These are phyloP conservation scores for Cheirogaleus major DNA, from an alignment of 2,797 vertebrate species.

Conservation along the genomic window DNA sequence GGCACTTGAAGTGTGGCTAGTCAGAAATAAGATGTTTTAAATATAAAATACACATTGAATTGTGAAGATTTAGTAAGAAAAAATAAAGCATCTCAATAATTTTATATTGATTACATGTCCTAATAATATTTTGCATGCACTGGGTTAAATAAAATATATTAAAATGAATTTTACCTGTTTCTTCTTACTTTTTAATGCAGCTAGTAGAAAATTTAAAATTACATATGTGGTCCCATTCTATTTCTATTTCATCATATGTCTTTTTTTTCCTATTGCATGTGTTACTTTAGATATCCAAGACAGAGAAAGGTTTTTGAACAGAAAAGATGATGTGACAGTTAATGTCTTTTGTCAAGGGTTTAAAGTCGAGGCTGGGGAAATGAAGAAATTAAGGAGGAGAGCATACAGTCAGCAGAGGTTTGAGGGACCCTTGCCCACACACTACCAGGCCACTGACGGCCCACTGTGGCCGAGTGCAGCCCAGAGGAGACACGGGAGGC, in stretches of 20 bases:
- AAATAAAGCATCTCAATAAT: background rate
- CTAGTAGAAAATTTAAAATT: background rate
- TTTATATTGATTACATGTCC: background rate
- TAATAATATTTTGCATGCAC: background rate
- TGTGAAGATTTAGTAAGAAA: slow-evolving; percentile 10
- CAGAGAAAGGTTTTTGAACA: background rate
- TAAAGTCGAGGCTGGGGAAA: background rate
- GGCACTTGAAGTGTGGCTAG: background rate
- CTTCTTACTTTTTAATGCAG: background rate
- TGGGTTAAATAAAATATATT: slow-evolving; percentile 27
- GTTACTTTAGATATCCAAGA: background rate
- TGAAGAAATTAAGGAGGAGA: background rate
- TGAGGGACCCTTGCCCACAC: background rate
- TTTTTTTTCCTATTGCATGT: background rate
- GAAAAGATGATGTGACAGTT: background rate
- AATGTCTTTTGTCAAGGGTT: background rate
- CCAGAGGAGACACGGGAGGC: background rate
- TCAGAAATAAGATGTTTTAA: background rate
- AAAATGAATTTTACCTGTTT: background rate
- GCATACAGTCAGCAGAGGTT: background rate
- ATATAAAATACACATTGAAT: background rate
- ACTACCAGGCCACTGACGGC: background rate
- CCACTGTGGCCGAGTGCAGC: background rate
- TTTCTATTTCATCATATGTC: background rate
- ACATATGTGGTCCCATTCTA: background rate